A percentile compares a stretch with the other conserved stretches of the same genome.
Evolutionary conservation across 2,888 invertebrate species (phyloP).

Genomic region (Andricus quercusramuli): DNA sequence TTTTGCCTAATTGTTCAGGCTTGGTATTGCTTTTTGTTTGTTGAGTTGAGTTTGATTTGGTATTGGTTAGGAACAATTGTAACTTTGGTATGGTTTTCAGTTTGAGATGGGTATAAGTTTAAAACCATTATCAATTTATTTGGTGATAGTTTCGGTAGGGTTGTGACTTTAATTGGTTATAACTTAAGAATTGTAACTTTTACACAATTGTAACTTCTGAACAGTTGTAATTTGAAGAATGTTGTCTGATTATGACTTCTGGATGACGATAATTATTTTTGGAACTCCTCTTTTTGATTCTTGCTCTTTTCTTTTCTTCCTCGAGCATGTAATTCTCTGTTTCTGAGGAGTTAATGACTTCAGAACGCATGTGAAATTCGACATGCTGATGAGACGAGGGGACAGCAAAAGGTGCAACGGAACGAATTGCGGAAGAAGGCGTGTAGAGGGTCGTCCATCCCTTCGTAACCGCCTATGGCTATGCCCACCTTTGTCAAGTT

Average conservation of each 20-base stretch:
- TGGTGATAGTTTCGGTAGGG: no score
- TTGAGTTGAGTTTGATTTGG: not conserved
- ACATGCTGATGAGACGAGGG: conserved; percentile 47
- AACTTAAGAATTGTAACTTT: not conserved
- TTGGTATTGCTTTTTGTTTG: not conserved
- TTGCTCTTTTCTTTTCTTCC: not conserved
- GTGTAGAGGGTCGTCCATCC: conserved; percentile 20
- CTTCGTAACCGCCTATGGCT: conserved; percentile 42
- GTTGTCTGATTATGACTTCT: not conserved
- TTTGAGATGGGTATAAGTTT: not conserved
- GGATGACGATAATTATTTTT: not conserved
- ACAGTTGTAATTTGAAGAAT: not conserved
- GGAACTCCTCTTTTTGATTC: not conserved
- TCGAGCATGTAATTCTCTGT: conserved; percentile 37
- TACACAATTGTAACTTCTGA: not conserved
- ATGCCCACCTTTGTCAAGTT: conserved; percentile 38
- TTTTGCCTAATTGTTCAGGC: not conserved
- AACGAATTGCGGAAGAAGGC: conserved; percentile 37
- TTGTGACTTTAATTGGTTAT: no score
- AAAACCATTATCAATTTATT: not conserved
- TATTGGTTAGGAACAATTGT: not conserved
- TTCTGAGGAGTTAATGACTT: conserved; percentile 32
- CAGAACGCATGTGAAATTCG: conserved; percentile 26
- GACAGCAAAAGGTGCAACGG: conserved; percentile 37
- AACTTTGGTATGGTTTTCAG: not conserved